Percentiles rank a stretch among this genome's conserved stretches.
phyloP scores from a whole-genome alignment of 2,888 invertebrate genomes.

The Steinernema carpocapsae region DNA sequence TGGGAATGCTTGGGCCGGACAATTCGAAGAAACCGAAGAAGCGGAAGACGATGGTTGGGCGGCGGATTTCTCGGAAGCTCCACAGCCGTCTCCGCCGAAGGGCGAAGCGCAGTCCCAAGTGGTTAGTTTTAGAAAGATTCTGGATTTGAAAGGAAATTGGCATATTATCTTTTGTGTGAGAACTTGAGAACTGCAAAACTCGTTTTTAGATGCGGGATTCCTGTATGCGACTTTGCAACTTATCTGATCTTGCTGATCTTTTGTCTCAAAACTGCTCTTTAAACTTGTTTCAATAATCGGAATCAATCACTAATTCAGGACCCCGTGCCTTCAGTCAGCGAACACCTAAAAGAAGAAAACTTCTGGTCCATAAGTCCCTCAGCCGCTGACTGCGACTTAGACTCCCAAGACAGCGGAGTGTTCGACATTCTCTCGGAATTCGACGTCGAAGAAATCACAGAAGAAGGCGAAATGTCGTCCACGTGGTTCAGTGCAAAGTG shows the following conservation, averaged over 20 bases:
- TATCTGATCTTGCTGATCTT: too few relatives aligned
- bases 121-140: too few relatives aligned
- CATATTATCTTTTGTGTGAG: too few relatives aligned
- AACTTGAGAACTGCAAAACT: too few relatives aligned
- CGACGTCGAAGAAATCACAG: conserved; percentile 8
- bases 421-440: conserved; percentile 9
- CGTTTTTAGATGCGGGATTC: too few relatives aligned
- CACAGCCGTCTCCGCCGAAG: not conserved
- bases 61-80: conserved; percentile 17
- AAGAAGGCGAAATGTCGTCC: not conserved
- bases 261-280: too few relatives aligned
- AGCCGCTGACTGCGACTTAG: not conserved
- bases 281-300: too few relatives aligned
- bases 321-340: not conserved
- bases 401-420: not conserved
- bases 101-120: too few relatives aligned
- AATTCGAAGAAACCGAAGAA: not conserved
- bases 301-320: conserved; percentile 5
- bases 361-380: not conserved
- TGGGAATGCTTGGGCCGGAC: not conserved
- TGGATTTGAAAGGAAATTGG: too few relatives aligned
- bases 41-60: conserved; percentile 13
- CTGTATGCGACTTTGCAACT: too few relatives aligned
- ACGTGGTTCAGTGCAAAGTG: too few relatives aligned
- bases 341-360: conserved; percentile 7